phyloP scores from a whole-genome alignment of 2,797 vertebrate genomes.

The Sebastolobus altivelis region DNA sequence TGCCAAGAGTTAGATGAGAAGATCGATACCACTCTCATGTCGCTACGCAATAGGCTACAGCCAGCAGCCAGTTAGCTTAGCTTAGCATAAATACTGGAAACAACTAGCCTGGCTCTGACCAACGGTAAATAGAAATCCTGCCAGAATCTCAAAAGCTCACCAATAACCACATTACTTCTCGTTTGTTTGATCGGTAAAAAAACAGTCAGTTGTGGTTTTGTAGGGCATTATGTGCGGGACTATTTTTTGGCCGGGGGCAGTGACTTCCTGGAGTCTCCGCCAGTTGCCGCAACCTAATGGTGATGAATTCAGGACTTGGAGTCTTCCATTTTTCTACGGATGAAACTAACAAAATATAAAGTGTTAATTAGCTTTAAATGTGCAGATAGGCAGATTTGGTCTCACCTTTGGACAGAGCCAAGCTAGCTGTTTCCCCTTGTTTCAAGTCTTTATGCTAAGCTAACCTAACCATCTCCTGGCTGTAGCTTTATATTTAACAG shows the following conservation, averaged over 20 bases:
- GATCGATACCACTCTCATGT: background rate
- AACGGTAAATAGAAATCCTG: background rate
- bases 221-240: background rate
- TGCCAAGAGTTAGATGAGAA: slow-evolving; percentile 1
- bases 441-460: background rate
- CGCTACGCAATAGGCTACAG: background rate
- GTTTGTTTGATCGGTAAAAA: slow-evolving; percentile 4
- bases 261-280: background rate
- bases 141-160: background rate
- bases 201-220: slow-evolving; percentile 1
- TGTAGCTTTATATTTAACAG: background rate
- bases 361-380: background rate
- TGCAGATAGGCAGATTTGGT: background rate
- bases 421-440: background rate
- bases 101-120: background rate
- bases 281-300: slow-evolving; percentile 4
- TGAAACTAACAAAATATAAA: background rate
- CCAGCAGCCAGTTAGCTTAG: background rate
- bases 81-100: slow-evolving; percentile 8
- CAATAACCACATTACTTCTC: background rate
- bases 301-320: background rate
- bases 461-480: background rate
- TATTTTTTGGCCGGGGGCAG: background rate
- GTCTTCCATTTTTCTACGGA: background rate
- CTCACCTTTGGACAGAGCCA: background rate